Percentiles rank a stretch among this genome's conserved stretches.
phyloP scores from a whole-genome alignment of 2,888 invertebrate species.

The Epinotia brunnichana region DNA sequence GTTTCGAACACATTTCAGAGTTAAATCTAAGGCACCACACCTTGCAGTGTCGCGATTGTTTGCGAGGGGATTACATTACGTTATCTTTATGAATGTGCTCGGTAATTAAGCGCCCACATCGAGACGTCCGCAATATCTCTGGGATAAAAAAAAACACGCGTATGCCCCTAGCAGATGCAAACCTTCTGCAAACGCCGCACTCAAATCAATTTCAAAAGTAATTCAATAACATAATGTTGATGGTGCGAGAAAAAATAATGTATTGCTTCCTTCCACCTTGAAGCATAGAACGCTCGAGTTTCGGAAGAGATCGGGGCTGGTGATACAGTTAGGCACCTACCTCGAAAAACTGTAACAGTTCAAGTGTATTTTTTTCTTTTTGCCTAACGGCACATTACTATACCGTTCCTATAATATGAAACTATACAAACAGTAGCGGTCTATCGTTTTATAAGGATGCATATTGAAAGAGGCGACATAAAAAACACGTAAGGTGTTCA shows the following conservation, averaged over 20 bases:
- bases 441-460: conserved; percentile 76
- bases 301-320: conserved; percentile 63
- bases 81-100: conserved; percentile 78
- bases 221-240: conserved; percentile 83
- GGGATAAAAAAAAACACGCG: conserved; percentile 64
- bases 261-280: conserved; percentile 83
- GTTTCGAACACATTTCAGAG: conserved; percentile 63
- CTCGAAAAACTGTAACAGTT: conserved; percentile 79
- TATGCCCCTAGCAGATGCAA: conserved; percentile 75
- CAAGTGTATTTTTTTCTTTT: conserved; percentile 64
- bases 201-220: conserved; percentile 79
- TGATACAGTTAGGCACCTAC: conserved; percentile 73
- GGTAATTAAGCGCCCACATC: conserved; percentile 82
- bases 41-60: conserved; percentile 77
- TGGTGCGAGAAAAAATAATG: conserved; percentile 74
- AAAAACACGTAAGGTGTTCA: conserved; percentile 79
- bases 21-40: conserved; percentile 64
- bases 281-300: conserved; percentile 58
- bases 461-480: conserved; percentile 59
- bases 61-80: conserved; percentile 79
- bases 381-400: conserved; percentile 72
- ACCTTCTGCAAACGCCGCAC: conserved; percentile 73
- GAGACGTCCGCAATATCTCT: conserved; percentile 64
- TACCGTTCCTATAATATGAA: conserved; percentile 71
- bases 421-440: conserved; percentile 71